These are phyloP conservation scores for Hycleus phaleratus DNA, from an alignment of 1,140 invertebrate species.

Conservation along the genomic window DNA sequence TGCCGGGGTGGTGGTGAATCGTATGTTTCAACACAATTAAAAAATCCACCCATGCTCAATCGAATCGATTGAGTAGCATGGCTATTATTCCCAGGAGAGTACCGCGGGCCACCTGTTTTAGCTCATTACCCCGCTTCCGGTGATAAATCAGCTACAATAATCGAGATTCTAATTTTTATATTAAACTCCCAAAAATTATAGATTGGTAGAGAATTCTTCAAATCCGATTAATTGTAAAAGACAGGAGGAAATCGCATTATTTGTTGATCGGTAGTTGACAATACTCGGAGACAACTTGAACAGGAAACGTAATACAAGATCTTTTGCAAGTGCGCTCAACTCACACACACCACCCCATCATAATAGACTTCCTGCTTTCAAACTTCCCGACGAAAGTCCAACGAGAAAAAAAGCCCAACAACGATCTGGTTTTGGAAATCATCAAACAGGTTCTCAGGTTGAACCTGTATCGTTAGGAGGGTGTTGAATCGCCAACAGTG, in stretches of 20 bases:
- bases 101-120: slow-evolving; percentile 34
- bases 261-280: no score
- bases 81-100: slow-evolving; percentile 22
- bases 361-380: no score
- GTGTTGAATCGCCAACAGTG: background rate
- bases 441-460: no score
- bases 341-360: no score
- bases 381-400: no score
- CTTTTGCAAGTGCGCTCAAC: background rate
- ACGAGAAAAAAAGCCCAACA: no score
- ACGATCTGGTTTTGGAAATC: no score
- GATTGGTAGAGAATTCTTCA: background rate
- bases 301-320: background rate
- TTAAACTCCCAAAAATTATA: background rate
- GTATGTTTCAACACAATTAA: no score
- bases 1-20: no score
- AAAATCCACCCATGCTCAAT: no score
- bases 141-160: slow-evolving; percentile 30
- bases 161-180: no score
- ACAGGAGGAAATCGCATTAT: background rate
- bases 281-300: background rate
- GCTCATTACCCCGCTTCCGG: slow-evolving; percentile 35
- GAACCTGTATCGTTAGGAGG: no score
- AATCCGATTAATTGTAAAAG: background rate
- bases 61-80: background rate